Conservation (phyloP, 2,797 vertebrate species). For the Fistularia tabacaria region DNA sequence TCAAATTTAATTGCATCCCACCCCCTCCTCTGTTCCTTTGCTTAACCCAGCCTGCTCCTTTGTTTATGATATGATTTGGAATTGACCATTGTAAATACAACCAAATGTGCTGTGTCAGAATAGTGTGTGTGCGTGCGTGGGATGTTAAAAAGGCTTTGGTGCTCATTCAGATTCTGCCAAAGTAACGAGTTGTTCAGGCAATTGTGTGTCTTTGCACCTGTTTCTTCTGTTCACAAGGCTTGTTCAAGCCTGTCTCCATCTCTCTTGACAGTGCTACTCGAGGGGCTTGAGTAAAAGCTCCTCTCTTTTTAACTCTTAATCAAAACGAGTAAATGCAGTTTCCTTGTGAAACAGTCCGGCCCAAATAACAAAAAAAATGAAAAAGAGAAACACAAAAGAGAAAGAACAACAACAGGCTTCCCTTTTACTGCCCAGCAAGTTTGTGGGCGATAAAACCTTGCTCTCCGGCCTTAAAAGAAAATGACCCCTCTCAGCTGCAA, state of each 20-base stretch:
- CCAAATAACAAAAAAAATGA: no score
- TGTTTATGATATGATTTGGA: slow-evolving; percentile 35
- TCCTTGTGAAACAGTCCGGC: no score
- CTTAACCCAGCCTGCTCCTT: slow-evolving; percentile 49
- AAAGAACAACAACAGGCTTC: no score
- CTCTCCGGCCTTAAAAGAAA: no score
- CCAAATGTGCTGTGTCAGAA: slow-evolving; percentile 66
- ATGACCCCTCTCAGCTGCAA: no score
- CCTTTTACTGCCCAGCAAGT: no score
- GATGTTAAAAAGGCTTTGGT: slow-evolving; percentile 50
- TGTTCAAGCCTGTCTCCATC: neutral
- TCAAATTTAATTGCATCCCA: neutral
- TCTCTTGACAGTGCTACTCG: slow-evolving; percentile 21
- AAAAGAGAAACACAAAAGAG: no score
- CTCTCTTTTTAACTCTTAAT: no score
- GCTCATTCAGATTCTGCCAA: slow-evolving; percentile 54
- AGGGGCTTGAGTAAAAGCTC: slow-evolving; percentile 22
- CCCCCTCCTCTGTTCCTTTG: no score
- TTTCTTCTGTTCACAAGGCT: slow-evolving; percentile 20
- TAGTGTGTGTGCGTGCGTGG: slow-evolving; percentile 28
- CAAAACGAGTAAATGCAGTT: no score
- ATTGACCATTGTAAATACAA: slow-evolving; percentile 41
- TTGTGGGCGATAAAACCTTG: no score
- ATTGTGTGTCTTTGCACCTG: slow-evolving; percentile 37
- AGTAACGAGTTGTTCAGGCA: slow-evolving; percentile 33